phyloP scores from a whole-genome alignment of 2,113 vertebrate genomes.

The Uria lomvia region DNA sequence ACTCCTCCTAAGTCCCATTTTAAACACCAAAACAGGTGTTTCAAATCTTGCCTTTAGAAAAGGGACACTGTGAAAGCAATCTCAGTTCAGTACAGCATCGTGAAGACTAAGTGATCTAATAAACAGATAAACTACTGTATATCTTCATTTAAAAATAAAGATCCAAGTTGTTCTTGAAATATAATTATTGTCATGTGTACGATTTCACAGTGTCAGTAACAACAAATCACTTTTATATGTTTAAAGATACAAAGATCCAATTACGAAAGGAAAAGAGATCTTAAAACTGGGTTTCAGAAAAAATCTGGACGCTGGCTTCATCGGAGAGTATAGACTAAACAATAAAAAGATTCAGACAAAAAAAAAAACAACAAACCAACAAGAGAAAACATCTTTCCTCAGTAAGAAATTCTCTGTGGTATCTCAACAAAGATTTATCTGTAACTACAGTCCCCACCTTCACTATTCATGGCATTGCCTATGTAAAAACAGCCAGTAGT shows the following conservation, averaged over 20 bases:
- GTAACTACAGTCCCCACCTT: not conserved
- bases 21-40: constrained; percentile 21
- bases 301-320: not conserved
- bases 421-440: not conserved
- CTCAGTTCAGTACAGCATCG: not conserved
- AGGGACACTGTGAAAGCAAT: constrained; percentile 1
- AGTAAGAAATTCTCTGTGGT: not conserved
- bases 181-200: not conserved
- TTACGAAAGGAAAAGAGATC: not conserved
- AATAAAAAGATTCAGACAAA: not conserved
- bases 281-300: not conserved
- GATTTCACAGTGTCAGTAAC: not conserved
- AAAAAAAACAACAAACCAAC: not conserved
- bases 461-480: not conserved
- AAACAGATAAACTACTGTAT: not conserved
- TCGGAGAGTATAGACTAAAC: not conserved
- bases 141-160: not conserved
- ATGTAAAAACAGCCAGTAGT: not conserved
- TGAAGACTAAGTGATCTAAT: not conserved
- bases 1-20: not conserved
- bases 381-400: not conserved
- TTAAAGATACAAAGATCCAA: not conserved
- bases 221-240: not conserved
- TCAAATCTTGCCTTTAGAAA: not conserved
- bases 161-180: not conserved